Conservation (phyloP, 2,888 invertebrate species). For the Thecocarcelia acutangulata region DNA sequence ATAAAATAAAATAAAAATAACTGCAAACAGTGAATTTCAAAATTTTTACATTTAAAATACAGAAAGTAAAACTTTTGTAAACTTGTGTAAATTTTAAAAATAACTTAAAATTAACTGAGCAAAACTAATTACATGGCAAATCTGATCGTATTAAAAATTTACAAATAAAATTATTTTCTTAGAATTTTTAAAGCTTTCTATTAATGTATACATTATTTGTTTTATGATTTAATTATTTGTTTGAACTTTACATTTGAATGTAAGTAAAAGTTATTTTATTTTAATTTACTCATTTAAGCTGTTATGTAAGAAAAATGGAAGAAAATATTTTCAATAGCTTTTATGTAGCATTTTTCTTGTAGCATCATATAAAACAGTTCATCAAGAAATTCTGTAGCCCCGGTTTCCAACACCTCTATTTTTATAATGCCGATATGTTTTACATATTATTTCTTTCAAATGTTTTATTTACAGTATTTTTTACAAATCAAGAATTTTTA, state of each 20-base stretch:
- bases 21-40: slow-evolving; percentile 41
- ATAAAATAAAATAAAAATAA: slow-evolving; percentile 16
- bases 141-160: slow-evolving; percentile 23
- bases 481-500: too few relatives aligned
- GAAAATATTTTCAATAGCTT: not conserved
- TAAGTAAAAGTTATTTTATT: not conserved
- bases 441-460: not conserved
- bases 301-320: slow-evolving; percentile 10
- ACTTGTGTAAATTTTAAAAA: not conserved
- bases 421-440: too few relatives aligned
- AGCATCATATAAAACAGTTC: too few relatives aligned
- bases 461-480: not conserved
- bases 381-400: too few relatives aligned
- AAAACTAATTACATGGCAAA: slow-evolving; percentile 38
- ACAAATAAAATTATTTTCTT: slow-evolving; percentile 37
- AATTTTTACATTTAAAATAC: slow-evolving; percentile 38
- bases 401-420: too few relatives aligned
- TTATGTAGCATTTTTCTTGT: too few relatives aligned
- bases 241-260: not conserved
- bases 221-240: not conserved
- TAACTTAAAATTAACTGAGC: not conserved
- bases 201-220: not conserved
- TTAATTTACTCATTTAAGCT: too few relatives aligned
- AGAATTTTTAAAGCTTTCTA: slow-evolving; percentile 44
- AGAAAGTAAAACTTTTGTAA: slow-evolving; percentile 1